Base-by-base conservation (phyloP, 2,888 invertebrate genomes). In the Cheilosia pagana region DNA sequence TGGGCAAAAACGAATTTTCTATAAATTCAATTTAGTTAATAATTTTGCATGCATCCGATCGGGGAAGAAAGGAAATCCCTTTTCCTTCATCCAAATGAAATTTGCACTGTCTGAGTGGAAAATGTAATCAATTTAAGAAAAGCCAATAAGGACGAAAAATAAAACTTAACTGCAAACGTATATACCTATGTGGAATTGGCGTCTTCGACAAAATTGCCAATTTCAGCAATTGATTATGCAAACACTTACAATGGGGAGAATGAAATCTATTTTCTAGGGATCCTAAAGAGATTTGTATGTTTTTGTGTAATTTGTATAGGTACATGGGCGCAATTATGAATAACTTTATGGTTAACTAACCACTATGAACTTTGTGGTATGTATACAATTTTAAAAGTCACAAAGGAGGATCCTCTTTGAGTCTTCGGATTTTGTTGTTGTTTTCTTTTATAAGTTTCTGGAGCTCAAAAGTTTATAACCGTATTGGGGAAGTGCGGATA, bases 11-110 rank as follows among this genome's bases (percentile, higher is more conserved):
- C 74, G 41, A 57, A 72, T 77, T 72, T 62, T 52, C 62, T 63
- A 68, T 78, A 68, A 78, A 83, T 83, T 83, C 62, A 83, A 78
- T 83, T 77, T 78, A 50, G 62, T 74, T 74, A 74, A 74, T 63
- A 78, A 74, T 68, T 68, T 50, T 57, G 43, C 82, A 68, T 74
- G 72, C 43, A 55, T 50, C 53, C 25, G 14, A 35, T 35, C 35
- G 35, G 35, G 23, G 57, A 63, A 63, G 59, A 74, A 74, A 74
- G 68, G 31, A 82, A 68, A 77, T 82, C 62, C 77, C 57, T 68
- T 57, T 52, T 65, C 45, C 43, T 57, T 74, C 48, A 52, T 57
- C 16, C 7, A 70, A 75, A 75, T 75, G 7, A 59, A 65, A 75
- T 81, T 65, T 75, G 43, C 43, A 65, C 82, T 52, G 55, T 67